Base-by-base conservation (phyloP, 1,140 invertebrate species). In the Drosophila melanica region DNA sequence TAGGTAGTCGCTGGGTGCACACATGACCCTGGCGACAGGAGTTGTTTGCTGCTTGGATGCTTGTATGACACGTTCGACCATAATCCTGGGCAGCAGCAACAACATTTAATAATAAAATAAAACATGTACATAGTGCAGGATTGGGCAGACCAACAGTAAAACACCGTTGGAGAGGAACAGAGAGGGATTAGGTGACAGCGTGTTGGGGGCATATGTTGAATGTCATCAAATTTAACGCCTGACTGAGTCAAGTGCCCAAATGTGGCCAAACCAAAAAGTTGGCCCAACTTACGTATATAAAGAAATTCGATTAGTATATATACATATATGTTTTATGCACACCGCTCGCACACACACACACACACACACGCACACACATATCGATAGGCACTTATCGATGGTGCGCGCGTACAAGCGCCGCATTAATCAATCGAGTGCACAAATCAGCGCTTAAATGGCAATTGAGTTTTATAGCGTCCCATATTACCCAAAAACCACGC, bases 391-490 rank as follows among this genome's bases (percentile, higher is more conserved):
- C 47, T 68, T 62, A 55, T 60, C 58, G 75, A 23, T 51, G 20
- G 42, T 41, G 48, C 30, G 47, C 51, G 33, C 47, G 33, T 60
- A 47, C 45, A 47, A 18, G 39, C 16, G 14, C 55, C 45, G 35
- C 71, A 76, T 76, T 79, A 79, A 79, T 84, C 76, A 84, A 72
- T 79, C 78, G 81, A 76, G 64, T 71, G 73, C 78, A 87, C 82
- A 86, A 86, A 86, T 86, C 81, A 81, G 78, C 64, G 71, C 78
- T 86, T 75, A 78, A 86, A 78, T 72, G 81, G 47, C 81, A 80
- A 84, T 85, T 84, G 73, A 85, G 50, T 77, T 85, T 84, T 85
- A 84, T 84, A 67, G 41, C 53, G 45, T 57, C 39, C 62, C 20
- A 64, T 45, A 53, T 62, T n/a, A 30, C 11, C 42, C 20, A 4